A percentile compares a stretch with the other conserved stretches of the same genome.
These are phyloP conservation scores for Hypocryptadius cinnamomeus DNA, from an alignment of 2,113 vertebrate species.

Conservation along the genomic window DNA sequence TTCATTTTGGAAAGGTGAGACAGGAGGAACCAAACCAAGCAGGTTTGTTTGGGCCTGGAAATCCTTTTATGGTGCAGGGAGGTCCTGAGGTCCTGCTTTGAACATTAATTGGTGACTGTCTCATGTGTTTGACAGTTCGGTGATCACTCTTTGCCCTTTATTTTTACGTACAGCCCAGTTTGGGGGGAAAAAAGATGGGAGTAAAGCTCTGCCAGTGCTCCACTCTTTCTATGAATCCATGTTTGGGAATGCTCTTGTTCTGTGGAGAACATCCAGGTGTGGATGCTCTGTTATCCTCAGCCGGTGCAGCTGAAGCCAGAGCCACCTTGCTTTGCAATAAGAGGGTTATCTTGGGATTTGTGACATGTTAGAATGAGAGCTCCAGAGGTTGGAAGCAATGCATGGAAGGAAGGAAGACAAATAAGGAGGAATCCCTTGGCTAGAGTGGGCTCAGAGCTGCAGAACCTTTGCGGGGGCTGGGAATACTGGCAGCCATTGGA, in stretches of 20 bases:
- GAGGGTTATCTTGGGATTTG: neutral
- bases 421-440: neutral
- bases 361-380: neutral
- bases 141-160: neutral
- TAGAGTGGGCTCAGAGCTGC: neutral
- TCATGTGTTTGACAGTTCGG: rapidly evolving
- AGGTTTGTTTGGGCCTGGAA: neutral
- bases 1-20: neutral
- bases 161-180: neutral
- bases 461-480: neutral
- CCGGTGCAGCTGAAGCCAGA: neutral
- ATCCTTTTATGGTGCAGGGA: neutral
- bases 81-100: neutral
- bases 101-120: neutral
- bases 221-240: neutral
- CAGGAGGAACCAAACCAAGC: neutral
- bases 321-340: neutral
- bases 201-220: neutral
- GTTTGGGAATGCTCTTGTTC: neutral
- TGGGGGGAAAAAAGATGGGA: rapidly evolving
- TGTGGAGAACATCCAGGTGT: neutral
- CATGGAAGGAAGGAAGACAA: neutral
- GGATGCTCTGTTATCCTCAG: neutral
- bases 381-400: neutral
- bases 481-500: neutral